Conservation (phyloP, 2,797 vertebrate genomes). For the Typhlichthys subterraneus region DNA sequence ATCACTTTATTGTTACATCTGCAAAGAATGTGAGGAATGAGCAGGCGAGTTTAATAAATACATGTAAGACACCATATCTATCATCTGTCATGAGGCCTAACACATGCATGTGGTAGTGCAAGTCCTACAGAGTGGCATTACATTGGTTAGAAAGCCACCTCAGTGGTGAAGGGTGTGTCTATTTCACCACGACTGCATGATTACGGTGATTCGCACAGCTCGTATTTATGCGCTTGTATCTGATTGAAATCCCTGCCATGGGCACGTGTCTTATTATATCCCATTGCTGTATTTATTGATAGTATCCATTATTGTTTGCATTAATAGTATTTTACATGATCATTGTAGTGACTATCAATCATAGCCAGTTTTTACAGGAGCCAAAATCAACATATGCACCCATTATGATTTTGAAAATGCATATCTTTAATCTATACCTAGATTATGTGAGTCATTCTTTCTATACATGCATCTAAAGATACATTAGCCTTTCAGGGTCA, state of each 20-base stretch:
- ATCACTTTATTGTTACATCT: no score
- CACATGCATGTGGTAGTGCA: no score
- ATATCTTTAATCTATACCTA: neutral
- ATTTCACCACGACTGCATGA: conserved; percentile 3
- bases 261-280: neutral
- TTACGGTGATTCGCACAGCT: conserved; percentile 1
- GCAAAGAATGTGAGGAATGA: no score
- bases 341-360: no score
- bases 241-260: conserved; percentile 1
- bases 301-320: no score
- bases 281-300: no score
- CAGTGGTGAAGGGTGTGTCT: conserved; percentile 2
- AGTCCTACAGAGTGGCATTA: neutral
- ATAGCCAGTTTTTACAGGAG: no score
- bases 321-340: no score
- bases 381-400: neutral
- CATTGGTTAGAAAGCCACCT: neutral
- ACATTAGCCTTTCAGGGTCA: no score
- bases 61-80: no score
- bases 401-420: neutral
- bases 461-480: neutral
- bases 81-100: no score
- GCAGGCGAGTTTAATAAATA: no score
- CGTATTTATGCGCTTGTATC: neutral
- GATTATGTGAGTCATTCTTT: neutral